phyloP scores from a whole-genome alignment of 2,888 invertebrate species.

The Agrochola lychnidis region DNA sequence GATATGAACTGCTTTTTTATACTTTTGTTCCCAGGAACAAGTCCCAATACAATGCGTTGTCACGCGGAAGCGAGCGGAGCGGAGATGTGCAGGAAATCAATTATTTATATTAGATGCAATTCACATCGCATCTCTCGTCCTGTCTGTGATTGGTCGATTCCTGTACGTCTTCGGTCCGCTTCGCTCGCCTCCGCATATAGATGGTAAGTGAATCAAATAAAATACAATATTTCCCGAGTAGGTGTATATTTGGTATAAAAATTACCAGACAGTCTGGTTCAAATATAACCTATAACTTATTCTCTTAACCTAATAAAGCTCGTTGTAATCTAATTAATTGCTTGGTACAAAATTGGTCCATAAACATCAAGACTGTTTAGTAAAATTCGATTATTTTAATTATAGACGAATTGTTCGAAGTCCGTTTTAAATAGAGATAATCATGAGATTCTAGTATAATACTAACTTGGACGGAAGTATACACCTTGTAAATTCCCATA shows the following conservation, averaged over 20 bases:
- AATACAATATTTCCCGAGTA: constrained; percentile 64
- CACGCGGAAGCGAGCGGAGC: background rate
- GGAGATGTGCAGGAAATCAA: background rate
- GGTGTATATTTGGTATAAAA: constrained; percentile 90
- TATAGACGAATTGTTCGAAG: constrained; percentile 13
- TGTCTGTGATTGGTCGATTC: background rate
- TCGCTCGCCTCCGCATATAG: background rate
- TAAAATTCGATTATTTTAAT: constrained; percentile 28
- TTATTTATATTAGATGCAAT: constrained; percentile 1
- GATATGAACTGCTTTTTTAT: constrained; percentile 53
- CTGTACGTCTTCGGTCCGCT: background rate
- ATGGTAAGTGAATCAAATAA: constrained; percentile 40
- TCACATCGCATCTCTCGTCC: background rate
- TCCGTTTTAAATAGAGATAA: constrained; percentile 13
- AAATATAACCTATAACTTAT: constrained; percentile 81
- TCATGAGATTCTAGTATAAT: constrained; percentile 54
- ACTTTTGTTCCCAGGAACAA: background rate
- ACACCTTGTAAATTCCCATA: constrained; percentile 35
- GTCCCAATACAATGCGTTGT: background rate
- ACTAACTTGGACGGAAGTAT: constrained; percentile 54
- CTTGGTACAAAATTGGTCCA: constrained; percentile 72
- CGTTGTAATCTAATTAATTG: constrained; percentile 74
- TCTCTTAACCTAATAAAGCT: constrained; percentile 84
- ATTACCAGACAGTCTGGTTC: constrained; percentile 80
- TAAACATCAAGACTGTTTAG: constrained; percentile 37